Conservation (phyloP, 2,888 invertebrate species). For the Mythimna ferrago region DNA sequence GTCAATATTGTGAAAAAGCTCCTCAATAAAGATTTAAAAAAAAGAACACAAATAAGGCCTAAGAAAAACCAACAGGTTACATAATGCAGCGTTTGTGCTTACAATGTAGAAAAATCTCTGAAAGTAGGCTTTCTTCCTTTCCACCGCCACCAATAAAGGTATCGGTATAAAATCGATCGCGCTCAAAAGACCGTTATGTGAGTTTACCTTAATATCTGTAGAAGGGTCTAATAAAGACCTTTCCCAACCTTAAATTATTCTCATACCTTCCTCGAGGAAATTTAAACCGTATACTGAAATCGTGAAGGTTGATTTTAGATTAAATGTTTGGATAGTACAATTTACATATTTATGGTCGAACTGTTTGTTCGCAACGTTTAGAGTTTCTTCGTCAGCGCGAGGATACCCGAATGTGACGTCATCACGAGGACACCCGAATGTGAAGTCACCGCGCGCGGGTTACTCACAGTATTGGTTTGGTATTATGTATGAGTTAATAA, state of each 20-base stretch:
- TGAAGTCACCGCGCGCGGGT: too few species aligned
- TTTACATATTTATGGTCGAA: constrained; percentile 49
- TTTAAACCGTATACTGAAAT: constrained; percentile 20
- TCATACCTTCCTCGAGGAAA: constrained; percentile 1
- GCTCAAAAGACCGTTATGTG: constrained; percentile 29
- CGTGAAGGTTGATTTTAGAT: constrained; percentile 7
- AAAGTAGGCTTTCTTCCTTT: background rate
- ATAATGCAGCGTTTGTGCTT: background rate
- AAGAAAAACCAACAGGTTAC: background rate
- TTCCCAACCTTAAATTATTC: constrained; percentile 40
- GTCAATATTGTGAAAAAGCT: too few species aligned
- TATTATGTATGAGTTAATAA: background rate
- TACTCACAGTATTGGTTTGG: background rate
- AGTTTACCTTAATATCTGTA: constrained; percentile 40
- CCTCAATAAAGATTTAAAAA: too few species aligned
- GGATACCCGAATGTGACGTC: constrained; percentile 22
- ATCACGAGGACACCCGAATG: background rate
- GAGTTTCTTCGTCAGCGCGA: constrained; percentile 33
- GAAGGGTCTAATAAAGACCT: constrained; percentile 49
- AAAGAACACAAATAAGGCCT: too few species aligned
- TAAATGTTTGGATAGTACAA: constrained; percentile 3
- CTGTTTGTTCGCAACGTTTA: constrained; percentile 24
- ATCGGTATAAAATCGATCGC: constrained; percentile 29
- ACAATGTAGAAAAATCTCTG: background rate
- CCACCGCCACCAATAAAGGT: constrained; percentile 12